A percentile compares a stretch with the other conserved stretches of the same genome.
phyloP scores from a whole-genome alignment of 2,797 vertebrate species.

The Eremophila alpestris region DNA sequence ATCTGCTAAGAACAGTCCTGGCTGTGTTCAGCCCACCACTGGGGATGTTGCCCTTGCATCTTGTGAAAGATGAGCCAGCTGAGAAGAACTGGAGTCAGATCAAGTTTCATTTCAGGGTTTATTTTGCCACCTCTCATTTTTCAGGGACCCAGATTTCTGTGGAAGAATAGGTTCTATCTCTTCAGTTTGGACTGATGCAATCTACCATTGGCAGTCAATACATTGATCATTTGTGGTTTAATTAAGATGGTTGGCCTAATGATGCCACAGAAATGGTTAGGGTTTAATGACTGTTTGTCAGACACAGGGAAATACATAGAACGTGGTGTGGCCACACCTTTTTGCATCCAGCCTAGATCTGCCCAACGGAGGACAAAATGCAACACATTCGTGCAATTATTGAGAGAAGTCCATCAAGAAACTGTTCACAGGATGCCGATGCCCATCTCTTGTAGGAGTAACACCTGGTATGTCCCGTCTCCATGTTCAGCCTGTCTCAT shows the following conservation, averaged over 20 bases:
- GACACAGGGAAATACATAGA: neutral
- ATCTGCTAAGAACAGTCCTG: neutral
- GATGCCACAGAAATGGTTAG: neutral
- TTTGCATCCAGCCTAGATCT: neutral
- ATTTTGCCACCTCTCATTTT: neutral
- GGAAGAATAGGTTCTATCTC: neutral
- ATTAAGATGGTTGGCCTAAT: neutral
- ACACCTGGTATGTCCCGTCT: neutral
- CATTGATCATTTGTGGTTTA: neutral
- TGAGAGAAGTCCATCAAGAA: neutral
- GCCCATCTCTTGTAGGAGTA: neutral
- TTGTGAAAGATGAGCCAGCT: neutral
- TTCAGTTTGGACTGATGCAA: neutral
- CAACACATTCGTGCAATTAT: neutral
- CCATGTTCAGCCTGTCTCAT: neutral
- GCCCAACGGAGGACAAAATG: neutral
- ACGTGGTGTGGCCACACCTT: neutral
- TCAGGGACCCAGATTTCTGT: neutral
- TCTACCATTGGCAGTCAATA: neutral
- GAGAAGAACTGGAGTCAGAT: neutral
- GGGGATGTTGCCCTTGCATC: neutral
- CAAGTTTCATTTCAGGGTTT: neutral
- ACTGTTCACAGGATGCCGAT: neutral
- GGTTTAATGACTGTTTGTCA: neutral
- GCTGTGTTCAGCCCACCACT: fast-evolving